Evolutionary conservation across 1,140 invertebrate genomes (phyloP).

Genomic region (Gonioctena quinquepunctata): DNA sequence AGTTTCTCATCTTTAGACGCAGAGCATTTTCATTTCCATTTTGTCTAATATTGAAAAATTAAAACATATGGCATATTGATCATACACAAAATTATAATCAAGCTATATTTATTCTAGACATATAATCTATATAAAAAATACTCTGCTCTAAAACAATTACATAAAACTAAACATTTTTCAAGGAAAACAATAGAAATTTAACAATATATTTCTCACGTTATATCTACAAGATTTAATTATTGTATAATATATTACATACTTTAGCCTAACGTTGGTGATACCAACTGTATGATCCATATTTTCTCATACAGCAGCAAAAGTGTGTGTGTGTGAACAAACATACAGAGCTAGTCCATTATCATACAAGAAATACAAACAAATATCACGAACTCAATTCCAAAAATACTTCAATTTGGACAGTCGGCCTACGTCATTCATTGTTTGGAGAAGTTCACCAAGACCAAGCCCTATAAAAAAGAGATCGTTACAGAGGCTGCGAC

Average conservation of each 20-base stretch:
- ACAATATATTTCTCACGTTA: slow-evolving; percentile 51
- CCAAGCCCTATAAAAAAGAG: no score
- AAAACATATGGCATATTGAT: slow-evolving; percentile 19
- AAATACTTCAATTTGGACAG: neutral
- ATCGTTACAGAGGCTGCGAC: no score
- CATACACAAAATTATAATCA: slow-evolving; percentile 8
- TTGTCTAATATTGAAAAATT: slow-evolving; percentile 7
- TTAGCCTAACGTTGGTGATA: slow-evolving; percentile 42
- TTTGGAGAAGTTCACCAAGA: no score
- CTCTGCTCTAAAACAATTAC: slow-evolving; percentile 26
- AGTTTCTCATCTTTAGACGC: slow-evolving; percentile 25
- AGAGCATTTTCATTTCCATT: slow-evolving; percentile 25
- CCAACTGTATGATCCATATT: neutral
- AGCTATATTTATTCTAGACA: slow-evolving; percentile 14
- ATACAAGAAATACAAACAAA: neutral
- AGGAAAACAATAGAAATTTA: slow-evolving; percentile 51
- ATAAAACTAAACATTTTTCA: slow-evolving; percentile 34
- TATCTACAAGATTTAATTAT: slow-evolving; percentile 52
- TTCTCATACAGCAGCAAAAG: slow-evolving; percentile 11
- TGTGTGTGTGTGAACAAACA: slow-evolving; percentile 27
- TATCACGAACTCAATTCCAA: neutral
- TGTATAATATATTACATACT: slow-evolving; percentile 49
- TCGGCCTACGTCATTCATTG: neutral
- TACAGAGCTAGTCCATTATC: slow-evolving; percentile 30
- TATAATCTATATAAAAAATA: slow-evolving; percentile 25